Percentiles rank a stretch among this genome's conserved stretches.
Evolutionary conservation across 2,888 invertebrate genomes (phyloP).

Genomic region (Acleris laterana): DNA sequence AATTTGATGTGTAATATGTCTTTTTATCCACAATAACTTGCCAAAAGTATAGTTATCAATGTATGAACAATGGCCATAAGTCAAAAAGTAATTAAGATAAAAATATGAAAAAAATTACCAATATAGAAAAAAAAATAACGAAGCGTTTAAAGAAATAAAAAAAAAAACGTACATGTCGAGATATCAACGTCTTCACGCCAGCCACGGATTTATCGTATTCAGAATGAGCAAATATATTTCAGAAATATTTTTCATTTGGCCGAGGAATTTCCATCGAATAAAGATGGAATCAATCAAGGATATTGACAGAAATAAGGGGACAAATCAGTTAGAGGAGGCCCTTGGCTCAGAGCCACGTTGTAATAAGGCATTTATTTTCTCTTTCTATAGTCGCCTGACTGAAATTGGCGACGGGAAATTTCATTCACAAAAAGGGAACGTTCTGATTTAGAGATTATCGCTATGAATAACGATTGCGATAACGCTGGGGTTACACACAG

Average conservation of each 20-base stretch:
- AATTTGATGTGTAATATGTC: too few relatives aligned
- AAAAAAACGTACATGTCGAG: too few relatives aligned
- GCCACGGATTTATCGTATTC: neutral
- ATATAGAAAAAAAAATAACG: too few relatives aligned
- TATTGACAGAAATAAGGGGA: slow-evolving; percentile 24
- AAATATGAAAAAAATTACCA: too few relatives aligned
- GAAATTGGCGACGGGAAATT: slow-evolving; percentile 16
- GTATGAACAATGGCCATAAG: too few relatives aligned
- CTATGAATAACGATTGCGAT: slow-evolving; percentile 2
- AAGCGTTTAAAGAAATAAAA: too few relatives aligned
- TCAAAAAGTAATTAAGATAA: too few relatives aligned
- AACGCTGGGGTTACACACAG: neutral
- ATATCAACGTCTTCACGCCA: too few relatives aligned
- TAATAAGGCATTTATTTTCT: slow-evolving; percentile 21
- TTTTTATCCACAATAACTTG: too few relatives aligned
- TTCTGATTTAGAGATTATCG: slow-evolving; percentile 6
- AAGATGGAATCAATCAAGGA: slow-evolving; percentile 17
- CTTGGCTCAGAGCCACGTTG: slow-evolving; percentile 20
- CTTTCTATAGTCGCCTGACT: slow-evolving; percentile 16
- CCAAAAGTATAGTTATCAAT: too few relatives aligned
- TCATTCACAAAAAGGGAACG: slow-evolving; percentile 27
- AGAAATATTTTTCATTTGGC: neutral
- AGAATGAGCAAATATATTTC: slow-evolving; percentile 2
- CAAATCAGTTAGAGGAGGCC: slow-evolving; percentile 12
- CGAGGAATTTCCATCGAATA: neutral